A percentile compares a stretch with the other conserved stretches of the same genome.
Conservation (phyloP, 2,797 vertebrate genomes). For the Pseudochirops corinnae region DNA sequence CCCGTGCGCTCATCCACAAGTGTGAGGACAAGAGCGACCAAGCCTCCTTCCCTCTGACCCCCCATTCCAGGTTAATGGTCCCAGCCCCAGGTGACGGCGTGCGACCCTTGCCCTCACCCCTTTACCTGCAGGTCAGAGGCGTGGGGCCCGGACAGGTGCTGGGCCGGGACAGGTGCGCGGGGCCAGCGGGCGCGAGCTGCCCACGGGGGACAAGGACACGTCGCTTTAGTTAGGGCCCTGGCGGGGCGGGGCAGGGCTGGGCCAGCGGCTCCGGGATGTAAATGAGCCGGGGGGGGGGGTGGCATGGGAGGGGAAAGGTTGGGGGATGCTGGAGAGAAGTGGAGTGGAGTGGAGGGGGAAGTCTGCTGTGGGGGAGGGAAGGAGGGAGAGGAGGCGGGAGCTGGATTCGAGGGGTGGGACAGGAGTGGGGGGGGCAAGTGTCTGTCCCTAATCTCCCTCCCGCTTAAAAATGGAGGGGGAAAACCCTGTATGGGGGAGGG, state of each 20-base stretch:
- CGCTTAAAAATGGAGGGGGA: neutral
- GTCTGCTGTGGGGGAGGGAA: neutral
- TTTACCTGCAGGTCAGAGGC: conserved; percentile 70
- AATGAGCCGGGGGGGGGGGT: neutral
- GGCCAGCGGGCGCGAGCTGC: conserved; percentile 59
- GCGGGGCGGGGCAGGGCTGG: conserved; percentile 73
- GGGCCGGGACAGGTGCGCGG: neutral
- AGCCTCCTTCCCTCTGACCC: neutral
- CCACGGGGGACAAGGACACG: conserved; percentile 83
- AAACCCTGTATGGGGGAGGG: neutral
- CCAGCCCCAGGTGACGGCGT: neutral
- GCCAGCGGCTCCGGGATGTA: conserved; percentile 15
- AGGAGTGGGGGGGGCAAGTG: neutral
- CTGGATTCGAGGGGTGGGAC: neutral
- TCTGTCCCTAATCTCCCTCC: neutral
- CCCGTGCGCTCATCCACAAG: neutral
- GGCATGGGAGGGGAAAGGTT: neutral
- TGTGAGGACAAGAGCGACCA: neutral
- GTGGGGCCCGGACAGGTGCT: neutral
- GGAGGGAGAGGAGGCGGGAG: neutral
- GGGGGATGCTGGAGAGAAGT: neutral
- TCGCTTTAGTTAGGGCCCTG: conserved; percentile 80
- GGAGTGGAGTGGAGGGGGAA: neutral
- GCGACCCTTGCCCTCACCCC: neutral
- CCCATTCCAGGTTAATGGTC: neutral